Evolutionary conservation across 2,113 vertebrate genomes (phyloP), one percentile per base, ranked within the genome.

Genomic region (Osmerus mordax): DNA sequence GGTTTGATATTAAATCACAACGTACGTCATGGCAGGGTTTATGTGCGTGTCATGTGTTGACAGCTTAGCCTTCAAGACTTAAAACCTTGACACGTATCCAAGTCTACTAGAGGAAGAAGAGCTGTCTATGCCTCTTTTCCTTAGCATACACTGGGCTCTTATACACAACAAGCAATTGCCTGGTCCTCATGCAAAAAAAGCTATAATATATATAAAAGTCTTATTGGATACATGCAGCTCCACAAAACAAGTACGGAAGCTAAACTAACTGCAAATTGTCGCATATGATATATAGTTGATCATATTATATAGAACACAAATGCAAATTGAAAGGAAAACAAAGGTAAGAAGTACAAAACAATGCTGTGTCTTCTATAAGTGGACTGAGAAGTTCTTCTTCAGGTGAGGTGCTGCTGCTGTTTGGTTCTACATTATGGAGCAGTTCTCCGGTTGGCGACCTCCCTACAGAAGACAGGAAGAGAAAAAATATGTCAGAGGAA

Each of bases 401-500:
- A 76, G 77, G 56, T 75, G 73, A 85, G 72, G 71, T 68, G 70
- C 58, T 12, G 63, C 55, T 47, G 41, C 25, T 63, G 72, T 71
- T 68, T 74, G 80, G 29, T 47, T 74, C 77, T 89, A 93, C 92
- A 93, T 92, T 84, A 92, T 16, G 71, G 88, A 78, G 84, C 92
- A 93, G 80, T 79, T 91, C 83, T 91, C 89, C 1, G 84, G 86
- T 28, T 87, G 90, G 58, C 63, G 72, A 0, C 89, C 86, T 32
- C 75, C 85, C 91, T 92, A 79, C 4, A 68, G 61, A 32, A 80
- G 25, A 41, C 16, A 64, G 51, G 60, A 71, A 67, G 41, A 7
- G 69, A 71, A 3, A 67, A 9, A 67, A 11, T 54, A 13, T 64
- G 36, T 23, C 13, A 62, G 25, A 47, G 21, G 14, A 28, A 56